Conservation (phyloP, 1,140 invertebrate genomes). For the Oedothorax gibbosus region DNA sequence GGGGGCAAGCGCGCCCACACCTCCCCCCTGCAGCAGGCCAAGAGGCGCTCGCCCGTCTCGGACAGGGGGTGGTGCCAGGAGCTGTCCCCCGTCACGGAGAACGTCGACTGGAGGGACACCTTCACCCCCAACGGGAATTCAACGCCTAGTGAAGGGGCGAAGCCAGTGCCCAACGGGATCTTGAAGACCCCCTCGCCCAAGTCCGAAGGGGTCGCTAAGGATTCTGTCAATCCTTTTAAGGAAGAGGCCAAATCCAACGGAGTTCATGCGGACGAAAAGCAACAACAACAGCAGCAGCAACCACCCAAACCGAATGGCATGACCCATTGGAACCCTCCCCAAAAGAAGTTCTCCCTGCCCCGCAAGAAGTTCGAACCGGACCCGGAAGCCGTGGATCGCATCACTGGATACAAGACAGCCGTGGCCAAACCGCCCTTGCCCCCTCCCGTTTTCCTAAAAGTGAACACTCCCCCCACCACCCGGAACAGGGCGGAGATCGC, state of each 20-base stretch:
- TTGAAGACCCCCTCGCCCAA: slow-evolving; percentile 47
- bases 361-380: slow-evolving; percentile 51
- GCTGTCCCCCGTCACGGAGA: slow-evolving; percentile 51
- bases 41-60: slow-evolving; percentile 38
- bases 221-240: slow-evolving; percentile 43
- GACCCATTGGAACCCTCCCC: background rate
- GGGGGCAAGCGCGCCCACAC: slow-evolving; percentile 36
- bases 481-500: slow-evolving; percentile 28
- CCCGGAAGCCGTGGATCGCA: slow-evolving; percentile 53
- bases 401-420: slow-evolving; percentile 55
- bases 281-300: background rate
- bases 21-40: slow-evolving; percentile 17
- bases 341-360: slow-evolving; percentile 33
- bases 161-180: slow-evolving; percentile 49
- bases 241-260: background rate
- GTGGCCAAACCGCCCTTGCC: slow-evolving; percentile 37
- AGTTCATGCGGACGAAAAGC: background rate
- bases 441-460: slow-evolving; percentile 17
- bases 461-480: background rate
- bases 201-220: background rate
- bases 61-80: slow-evolving; percentile 52
- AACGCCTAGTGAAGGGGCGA: background rate
- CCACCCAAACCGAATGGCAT: background rate
- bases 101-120: slow-evolving; percentile 48
- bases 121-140: slow-evolving; percentile 5